These are phyloP conservation scores for Tipula lateralis DNA, from an alignment of 2,888 invertebrate species.

Conservation along the genomic window DNA sequence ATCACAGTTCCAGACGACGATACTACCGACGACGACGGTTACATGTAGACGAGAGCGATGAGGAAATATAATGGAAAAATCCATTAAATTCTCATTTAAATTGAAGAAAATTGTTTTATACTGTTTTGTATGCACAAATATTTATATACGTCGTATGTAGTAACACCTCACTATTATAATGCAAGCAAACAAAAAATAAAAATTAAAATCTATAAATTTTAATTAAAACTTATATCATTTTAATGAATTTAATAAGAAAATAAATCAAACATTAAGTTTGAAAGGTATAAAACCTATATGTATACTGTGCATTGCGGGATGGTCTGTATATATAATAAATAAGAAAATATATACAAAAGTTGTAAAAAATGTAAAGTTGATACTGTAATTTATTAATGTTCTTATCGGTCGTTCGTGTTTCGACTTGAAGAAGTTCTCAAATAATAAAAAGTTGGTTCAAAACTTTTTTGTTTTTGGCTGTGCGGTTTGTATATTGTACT, in stretches of 20 bases:
- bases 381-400: not conserved
- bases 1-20: not conserved
- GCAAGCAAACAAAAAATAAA: not conserved
- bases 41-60: not conserved
- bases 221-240: not conserved
- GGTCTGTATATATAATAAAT: not conserved
- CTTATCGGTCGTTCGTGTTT: not conserved
- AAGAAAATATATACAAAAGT: not conserved
- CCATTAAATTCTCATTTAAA: constrained; percentile 15
- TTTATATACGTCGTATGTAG: not conserved
- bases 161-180: not conserved
- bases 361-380: not conserved
- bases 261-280: not conserved
- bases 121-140: not conserved
- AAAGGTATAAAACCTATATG: no score
- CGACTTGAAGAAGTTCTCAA: not conserved
- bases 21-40: not conserved
- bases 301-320: no score
- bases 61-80: not conserved
- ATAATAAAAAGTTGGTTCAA: not conserved
- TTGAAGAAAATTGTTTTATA: not conserved
- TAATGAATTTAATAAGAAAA: not conserved
- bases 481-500: no score
- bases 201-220: constrained; percentile 7
- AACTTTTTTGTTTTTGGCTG: not conserved